Evolutionary conservation across 2,797 vertebrate species (phyloP), one percentile per base, ranked within the genome.

Genomic region (Eospalax fontanierii): DNA sequence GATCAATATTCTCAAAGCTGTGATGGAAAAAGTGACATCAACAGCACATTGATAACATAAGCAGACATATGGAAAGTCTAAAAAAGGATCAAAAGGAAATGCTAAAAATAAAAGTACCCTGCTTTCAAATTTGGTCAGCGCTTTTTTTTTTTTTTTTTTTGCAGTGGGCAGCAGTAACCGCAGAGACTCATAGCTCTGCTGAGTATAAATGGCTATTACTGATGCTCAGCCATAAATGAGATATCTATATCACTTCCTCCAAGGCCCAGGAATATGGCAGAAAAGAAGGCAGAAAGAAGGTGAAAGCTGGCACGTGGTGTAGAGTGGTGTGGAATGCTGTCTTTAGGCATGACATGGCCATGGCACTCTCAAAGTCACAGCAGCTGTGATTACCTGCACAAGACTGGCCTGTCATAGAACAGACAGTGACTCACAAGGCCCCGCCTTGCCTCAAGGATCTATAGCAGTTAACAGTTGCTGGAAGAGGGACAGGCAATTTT

Each of bases 41-140:
- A 74, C 40, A 65, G 14, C 18, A 30, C 14, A 81, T 18, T 15
- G 22, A 28, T 81, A 85, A 79, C 89, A 57, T 46, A 59, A 30
- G 22, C 14, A 66, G 81, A 65, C 28, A 80, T 63, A 74, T 65
- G 59, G 43, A 81, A 65, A 46, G 7, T n/a, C 22, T 59, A 43
- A 90, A 18, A 86, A 90, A 38, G 24, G 54, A 68, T 24, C 43
- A 43, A 74, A 80, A 81, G 66, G 43, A 65, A 90, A 74, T 79
- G n/a, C 43, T 85, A 71, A 70, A 70, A 85, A 71, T 70, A 70
- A 86, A 71, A 71, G 24, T 2, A 0, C n/a, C 16, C n/a, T 21
- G 46, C 15, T 86, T 46, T 57, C 24, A 71, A 26, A 86, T 38
- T 71, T 28, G 46, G n/a, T 86, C 66, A 86, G 46, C 5, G 18